Conservation (phyloP, 2,888 invertebrate genomes). For the Andrena camellia region DNA sequence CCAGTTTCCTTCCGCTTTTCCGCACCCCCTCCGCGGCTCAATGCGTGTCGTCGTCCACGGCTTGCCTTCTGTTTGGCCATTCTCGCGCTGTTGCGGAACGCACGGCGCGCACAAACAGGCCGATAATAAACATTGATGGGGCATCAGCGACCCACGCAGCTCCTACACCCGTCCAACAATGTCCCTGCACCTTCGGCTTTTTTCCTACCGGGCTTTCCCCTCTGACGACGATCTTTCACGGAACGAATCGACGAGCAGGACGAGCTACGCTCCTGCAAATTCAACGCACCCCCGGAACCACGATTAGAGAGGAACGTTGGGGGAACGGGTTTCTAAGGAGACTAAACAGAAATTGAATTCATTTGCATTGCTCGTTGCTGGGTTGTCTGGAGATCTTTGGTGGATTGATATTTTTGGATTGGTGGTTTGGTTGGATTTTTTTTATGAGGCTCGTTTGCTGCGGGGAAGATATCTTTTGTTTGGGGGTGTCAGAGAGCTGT, state of each 20-base stretch:
- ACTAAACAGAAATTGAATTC: background rate
- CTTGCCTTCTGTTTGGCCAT: conserved; percentile 63
- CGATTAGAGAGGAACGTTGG: background rate
- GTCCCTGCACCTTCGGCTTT: conserved; percentile 3
- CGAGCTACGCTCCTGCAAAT: conserved; percentile 26
- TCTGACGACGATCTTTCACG: conserved; percentile 27
- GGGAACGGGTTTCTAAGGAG: too few relatives aligned
- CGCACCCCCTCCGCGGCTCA: conserved; percentile 34
- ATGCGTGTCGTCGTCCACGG: conserved; percentile 43
- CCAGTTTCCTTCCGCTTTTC: conserved; percentile 55
- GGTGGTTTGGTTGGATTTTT: background rate
- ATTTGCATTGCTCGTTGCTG: background rate
- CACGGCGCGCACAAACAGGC: conserved; percentile 68
- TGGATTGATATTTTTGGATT: background rate
- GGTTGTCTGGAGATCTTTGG: too few relatives aligned
- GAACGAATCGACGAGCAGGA: conserved; percentile 54
- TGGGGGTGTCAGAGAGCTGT: background rate
- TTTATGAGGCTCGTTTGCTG: background rate
- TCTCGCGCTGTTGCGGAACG: conserved; percentile 46
- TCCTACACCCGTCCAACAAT: conserved; percentile 19
- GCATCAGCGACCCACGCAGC: conserved; percentile 60
- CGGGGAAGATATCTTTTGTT: background rate
- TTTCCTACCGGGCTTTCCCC: conserved; percentile 23
- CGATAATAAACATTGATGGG: conserved; percentile 79
- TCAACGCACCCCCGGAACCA: background rate